These are phyloP conservation scores for Spodoptera frugiperda DNA, from an alignment of 1,140 invertebrate species.

Conservation along the genomic window DNA sequence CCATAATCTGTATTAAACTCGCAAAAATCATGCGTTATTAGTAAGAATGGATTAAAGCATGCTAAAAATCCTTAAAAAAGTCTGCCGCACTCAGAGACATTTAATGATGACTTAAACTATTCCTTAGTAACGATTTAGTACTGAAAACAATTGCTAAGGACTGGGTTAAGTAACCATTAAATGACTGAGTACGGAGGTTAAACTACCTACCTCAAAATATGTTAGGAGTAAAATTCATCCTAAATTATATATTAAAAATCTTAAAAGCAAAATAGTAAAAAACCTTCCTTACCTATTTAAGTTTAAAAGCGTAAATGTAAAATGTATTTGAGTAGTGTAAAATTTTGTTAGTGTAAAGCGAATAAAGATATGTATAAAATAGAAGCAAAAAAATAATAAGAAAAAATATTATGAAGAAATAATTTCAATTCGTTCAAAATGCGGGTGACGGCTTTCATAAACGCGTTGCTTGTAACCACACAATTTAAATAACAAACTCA, in stretches of 20 bases:
- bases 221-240: too few relatives aligned
- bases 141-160: too few relatives aligned
- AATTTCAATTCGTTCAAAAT: constrained; percentile 34
- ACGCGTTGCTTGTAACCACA: not conserved
- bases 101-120: too few relatives aligned
- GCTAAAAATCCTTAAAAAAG: too few relatives aligned
- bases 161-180: too few relatives aligned
- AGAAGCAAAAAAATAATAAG: constrained; percentile 21
- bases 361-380: constrained; percentile 1
- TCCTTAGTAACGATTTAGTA: too few relatives aligned
- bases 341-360: constrained; percentile 24
- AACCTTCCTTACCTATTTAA: constrained; percentile 8
- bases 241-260: not conserved
- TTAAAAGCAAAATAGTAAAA: constrained; percentile 7
- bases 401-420: constrained; percentile 15
- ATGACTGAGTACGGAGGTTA: too few relatives aligned
- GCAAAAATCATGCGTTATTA: too few relatives aligned
- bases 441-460: constrained; percentile 20
- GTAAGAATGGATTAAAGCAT: too few relatives aligned
- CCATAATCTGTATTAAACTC: too few relatives aligned
- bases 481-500: constrained; percentile 8
- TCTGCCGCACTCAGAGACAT: too few relatives aligned
- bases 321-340: constrained; percentile 14
- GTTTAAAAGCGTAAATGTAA: constrained; percentile 15
- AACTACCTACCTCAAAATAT: too few relatives aligned